Evolutionary conservation across 1,140 invertebrate species (phyloP).

Genomic region (Venturia canescens): DNA sequence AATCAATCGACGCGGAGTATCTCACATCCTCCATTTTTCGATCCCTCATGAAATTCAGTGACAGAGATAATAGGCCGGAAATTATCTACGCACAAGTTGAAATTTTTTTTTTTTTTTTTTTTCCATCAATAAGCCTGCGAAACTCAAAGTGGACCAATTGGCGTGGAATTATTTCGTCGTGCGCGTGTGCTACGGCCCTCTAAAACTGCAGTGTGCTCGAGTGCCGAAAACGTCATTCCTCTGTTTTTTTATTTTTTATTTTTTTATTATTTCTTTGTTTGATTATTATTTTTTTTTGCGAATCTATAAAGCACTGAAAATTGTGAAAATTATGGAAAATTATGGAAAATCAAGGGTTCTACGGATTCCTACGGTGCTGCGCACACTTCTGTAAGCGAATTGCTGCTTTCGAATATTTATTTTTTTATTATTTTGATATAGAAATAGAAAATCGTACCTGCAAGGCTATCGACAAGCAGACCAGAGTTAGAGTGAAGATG

Average conservation of each 20-base stretch:
- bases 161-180: constrained; percentile 24
- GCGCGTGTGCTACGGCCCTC: constrained; percentile 1
- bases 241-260: background rate
- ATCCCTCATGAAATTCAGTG: constrained; percentile 85
- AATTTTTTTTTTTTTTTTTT: constrained; percentile 37
- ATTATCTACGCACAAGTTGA: constrained; percentile 77
- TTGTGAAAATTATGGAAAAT: background rate
- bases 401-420: no score
- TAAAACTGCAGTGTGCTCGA: background rate
- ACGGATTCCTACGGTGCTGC: no score
- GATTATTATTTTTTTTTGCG: background rate
- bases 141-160: constrained; percentile 56
- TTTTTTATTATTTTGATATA: constrained; percentile 35
- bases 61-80: constrained; percentile 83
- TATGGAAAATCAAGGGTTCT: background rate
- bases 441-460: constrained; percentile 81
- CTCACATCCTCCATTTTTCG: constrained; percentile 84
- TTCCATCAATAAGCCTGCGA: background rate
- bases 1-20: constrained; percentile 82
- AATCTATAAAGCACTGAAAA: background rate
- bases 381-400: no score
- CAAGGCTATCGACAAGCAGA: constrained; percentile 89
- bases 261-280: background rate
- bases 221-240: background rate
- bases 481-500: constrained; percentile 86